Base-by-base conservation (phyloP, 2,113 vertebrate species). In the Lucifuga dentata region DNA sequence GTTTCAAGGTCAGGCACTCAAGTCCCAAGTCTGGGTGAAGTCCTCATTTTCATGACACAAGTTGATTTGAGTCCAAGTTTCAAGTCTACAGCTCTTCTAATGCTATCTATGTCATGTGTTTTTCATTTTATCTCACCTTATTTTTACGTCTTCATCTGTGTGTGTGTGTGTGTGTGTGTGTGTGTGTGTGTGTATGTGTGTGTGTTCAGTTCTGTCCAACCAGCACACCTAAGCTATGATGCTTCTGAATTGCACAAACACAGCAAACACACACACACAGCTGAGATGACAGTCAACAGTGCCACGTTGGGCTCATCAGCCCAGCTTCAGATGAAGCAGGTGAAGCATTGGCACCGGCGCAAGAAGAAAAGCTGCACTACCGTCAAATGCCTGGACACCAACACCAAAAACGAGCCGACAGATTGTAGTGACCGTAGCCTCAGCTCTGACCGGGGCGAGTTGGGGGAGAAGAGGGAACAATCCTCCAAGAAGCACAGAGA, bases 161-260 rank as follows among this genome's bases (percentile, higher is more conserved):
- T 83, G 41, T 68, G 57, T 71, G 51, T 81, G 86, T 55, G 29
- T 88, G 50, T 88, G 58, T 81, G 39, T 75, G 55, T 91, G 61
- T 79, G 70, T 80, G 49, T 59, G 49, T 68, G 92, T 96, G 92
- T 77, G 35, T 70, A 45, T 77, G 92, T 94, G 92, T 70, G 91
- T 91, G 51, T 80, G 64, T 58, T 72, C 85, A 98, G 95, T 91
- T 88, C 94, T 90, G 62, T 88, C 79, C 63, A 83, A 51, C 92
- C 94, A 84, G 88, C 92, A 90, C 92, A 79, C 64, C 86, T 95
- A 86, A 93, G 94, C 80, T 93, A 95, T 92, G 92, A 95, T 84
- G 88, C 80, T n/a, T 86, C 92, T 92, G 91, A 94, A 55, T 50
- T 46, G 0, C 59, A 20, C 80, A 82, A 71, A 76, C 84, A 20